Base-by-base conservation (phyloP, 2,113 vertebrate species). In the Phyllostomus discolor region DNA sequence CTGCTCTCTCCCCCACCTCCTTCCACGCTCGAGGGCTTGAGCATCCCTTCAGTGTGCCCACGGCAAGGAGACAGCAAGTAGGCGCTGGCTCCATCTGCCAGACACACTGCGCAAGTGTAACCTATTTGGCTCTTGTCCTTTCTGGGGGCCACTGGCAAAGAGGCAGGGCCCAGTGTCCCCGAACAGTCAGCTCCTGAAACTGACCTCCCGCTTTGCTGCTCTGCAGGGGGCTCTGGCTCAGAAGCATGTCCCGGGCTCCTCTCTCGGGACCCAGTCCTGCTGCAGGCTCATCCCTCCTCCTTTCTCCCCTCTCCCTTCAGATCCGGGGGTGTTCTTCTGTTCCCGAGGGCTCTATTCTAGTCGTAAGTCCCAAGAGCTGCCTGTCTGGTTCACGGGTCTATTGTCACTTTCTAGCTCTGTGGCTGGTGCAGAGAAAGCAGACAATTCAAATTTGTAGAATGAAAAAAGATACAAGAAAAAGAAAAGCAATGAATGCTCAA, bases 91-190 rank as follows among this genome's bases (percentile, higher is more conserved):
- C 64, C 84, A 64, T 79, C 93, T 94, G 66, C 64, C 4, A 4
- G 62, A 59, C 28, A 28, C 33, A 41, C 46, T 20, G 66, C 22
- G 54, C 54, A 73, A 38, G 43, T 35, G 35, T 31, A 48, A 85
- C 62, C 80, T 66, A 26, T 48, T 73, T 75, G 88, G 57, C 72
- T 48, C 41, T 78, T 8, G 3, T 20, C 41, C 10, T 82, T 93
- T 90, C 82, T 82, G n/a, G 66, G 67, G 82, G 22, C 41, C 54
- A 35, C 54, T 17, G 22, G 88, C 59, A 14, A n/a, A 76, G 59
- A 86, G 82, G 87, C 70, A 84, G 82, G 26, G 19, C 2, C 3
- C 66, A 9, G 35, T 11, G n/a, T 28, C 88, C 38, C 76, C 33
- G 41, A 81, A 17, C 10, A 24, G 20, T 41, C 46, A 22, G 19